Evolutionary conservation across 2,888 invertebrate species (phyloP).

Genomic region (Byasa hedistus): DNA sequence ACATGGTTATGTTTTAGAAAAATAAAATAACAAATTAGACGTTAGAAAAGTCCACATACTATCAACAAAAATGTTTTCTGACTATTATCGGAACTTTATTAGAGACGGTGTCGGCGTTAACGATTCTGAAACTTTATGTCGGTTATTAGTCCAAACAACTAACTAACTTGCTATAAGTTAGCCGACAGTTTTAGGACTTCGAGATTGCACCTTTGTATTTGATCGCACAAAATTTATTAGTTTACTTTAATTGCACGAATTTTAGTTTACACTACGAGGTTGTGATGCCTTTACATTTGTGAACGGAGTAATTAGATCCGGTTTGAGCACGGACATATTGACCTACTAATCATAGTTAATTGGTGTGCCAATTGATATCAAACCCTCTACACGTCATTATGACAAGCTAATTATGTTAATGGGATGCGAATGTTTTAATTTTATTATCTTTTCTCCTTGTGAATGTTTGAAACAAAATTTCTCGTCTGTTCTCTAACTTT

Average conservation of each 20-base stretch:
- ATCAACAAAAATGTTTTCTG: too few relatives aligned
- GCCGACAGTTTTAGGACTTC: conserved; percentile 5
- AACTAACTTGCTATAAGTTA: conserved; percentile 28
- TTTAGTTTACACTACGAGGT: not conserved
- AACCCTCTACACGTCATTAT: not conserved
- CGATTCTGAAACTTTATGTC: conserved; percentile 30
- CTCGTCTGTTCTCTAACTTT: not conserved
- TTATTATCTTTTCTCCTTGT: not conserved
- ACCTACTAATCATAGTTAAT: not conserved
- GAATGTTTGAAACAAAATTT: not conserved
- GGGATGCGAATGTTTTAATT: not conserved
- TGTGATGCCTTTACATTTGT: not conserved
- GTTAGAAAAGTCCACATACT: too few relatives aligned
- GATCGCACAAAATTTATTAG: not conserved
- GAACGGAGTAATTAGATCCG: not conserved
- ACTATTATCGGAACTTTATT: conserved; percentile 8
- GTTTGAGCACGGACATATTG: not conserved
- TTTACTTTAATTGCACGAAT: not conserved
- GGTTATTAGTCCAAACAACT: conserved; percentile 28
- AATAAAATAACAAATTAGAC: too few relatives aligned
- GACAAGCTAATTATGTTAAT: not conserved
- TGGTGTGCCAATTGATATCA: not conserved
- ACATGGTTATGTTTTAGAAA: too few relatives aligned
- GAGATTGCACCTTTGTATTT: not conserved
- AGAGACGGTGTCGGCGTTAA: conserved; percentile 1